Evolutionary conservation across 2,797 vertebrate genomes (phyloP).

Genomic region (Labeo calbasu): DNA sequence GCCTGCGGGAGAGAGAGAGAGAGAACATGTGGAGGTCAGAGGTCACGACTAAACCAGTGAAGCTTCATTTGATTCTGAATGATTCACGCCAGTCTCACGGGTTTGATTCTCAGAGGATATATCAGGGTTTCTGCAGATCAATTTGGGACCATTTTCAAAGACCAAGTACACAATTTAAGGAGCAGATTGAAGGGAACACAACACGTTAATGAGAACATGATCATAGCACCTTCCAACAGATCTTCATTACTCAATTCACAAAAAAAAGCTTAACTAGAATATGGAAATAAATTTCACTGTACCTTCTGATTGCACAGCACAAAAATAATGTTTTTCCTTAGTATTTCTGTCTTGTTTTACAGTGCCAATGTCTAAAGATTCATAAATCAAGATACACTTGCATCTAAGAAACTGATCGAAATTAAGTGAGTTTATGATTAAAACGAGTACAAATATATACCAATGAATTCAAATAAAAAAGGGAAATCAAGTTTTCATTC

Average conservation of each 20-base stretch:
- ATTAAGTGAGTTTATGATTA: background rate
- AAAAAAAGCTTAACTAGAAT: background rate
- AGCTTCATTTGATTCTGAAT: too few relatives aligned
- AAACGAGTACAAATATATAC: background rate
- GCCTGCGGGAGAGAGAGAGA: slow-evolving; percentile 67
- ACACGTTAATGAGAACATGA: too few relatives aligned
- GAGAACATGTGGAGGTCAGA: background rate
- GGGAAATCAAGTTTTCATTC: background rate
- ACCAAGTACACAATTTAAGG: background rate
- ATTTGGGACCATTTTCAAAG: background rate
- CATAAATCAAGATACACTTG: too few relatives aligned
- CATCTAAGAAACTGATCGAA: background rate
- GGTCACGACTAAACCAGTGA: background rate
- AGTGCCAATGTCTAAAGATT: too few relatives aligned
- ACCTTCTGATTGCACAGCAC: too few relatives aligned
- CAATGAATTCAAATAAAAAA: too few relatives aligned
- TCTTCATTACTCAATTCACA: background rate
- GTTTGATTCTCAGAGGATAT: too few relatives aligned
- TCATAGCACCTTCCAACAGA: background rate
- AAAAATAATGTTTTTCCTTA: too few relatives aligned
- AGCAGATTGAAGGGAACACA: background rate
- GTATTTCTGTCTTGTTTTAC: too few relatives aligned
- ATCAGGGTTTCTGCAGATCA: too few relatives aligned
- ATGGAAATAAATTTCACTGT: background rate
- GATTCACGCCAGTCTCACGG: too few relatives aligned